Evolutionary conservation across 2,113 vertebrate species (phyloP), one percentile per base, ranked within the genome.

Genomic region (Eolophus roseicapilla): DNA sequence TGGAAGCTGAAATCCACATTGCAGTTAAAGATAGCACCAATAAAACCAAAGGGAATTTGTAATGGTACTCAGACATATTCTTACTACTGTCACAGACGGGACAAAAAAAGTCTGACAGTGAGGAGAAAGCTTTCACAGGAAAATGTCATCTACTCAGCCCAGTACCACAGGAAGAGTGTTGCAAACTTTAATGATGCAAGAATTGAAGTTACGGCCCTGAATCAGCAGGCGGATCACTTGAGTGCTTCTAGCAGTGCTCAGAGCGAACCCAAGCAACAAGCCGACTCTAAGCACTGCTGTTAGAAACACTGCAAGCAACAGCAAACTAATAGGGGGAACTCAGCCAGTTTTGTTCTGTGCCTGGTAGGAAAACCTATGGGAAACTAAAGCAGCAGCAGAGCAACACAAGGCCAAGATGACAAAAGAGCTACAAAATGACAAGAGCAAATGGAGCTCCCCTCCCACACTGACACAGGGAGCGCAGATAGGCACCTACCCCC

Each of bases 381-480:
- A 49, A 87, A 71, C 11, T 24, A 50, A 43, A 87, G 41, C 55
- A 80, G 25, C 35, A 82, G 33, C 18, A 52, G 13, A 37, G 17
- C 13, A 90, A 86, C 3, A 31, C 29, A 52, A 0, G 3, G 60
- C 13, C 19, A 33, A 41, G 12, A 37, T 1, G 3, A 23, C 18
- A 39, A 46, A 77, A 50, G 60, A 19, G 29, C 52, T 35, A 52
- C 59, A 62, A 49, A 86, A n/a, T 3, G 17, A 12, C 19, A 49
- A 8, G 23, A 55, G 6, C 7, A 7, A 64, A 52, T 3, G 1
- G 17, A 76, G 39, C 25, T 91, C 23, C 39, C 19, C 17, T 84
- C 18, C n/a, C 11, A 35, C 50, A 41, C 65, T 3, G 29, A 16
- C 9, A 31, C 0, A 1, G 1, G 50, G n/a, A 85, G 25, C 0